Conservation (phyloP, 2,113 vertebrate genomes). For the Kobus ellipsiprymnus region DNA sequence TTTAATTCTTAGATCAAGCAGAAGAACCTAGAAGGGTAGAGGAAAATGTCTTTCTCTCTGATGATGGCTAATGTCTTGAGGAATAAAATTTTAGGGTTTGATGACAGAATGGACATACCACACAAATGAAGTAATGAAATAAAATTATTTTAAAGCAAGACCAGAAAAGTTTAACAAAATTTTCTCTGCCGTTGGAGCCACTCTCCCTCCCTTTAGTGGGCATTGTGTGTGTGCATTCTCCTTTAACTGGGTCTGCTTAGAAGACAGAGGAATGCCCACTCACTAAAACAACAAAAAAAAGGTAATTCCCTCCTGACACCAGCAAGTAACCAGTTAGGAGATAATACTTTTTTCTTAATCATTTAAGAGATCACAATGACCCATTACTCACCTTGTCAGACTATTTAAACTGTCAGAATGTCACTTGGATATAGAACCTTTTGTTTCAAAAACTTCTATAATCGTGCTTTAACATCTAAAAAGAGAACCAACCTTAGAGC, state of each 20-base stretch:
- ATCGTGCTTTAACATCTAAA: not conserved
- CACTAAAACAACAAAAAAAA: not conserved
- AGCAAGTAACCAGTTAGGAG: not conserved
- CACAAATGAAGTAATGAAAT: not conserved
- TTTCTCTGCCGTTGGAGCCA: not conserved
- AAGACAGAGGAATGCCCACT: not conserved
- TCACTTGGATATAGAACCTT: not conserved
- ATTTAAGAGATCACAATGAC: not conserved
- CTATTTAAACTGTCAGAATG: not conserved
- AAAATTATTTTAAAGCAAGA: not conserved
- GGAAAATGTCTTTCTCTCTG: not conserved
- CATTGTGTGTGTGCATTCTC: rapidly evolving
- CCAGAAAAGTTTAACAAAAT: not conserved
- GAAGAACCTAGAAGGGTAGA: not conserved
- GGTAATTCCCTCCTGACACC: not conserved
- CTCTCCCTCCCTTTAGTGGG: not conserved
- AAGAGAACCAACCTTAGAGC: not conserved
- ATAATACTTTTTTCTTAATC: not conserved
- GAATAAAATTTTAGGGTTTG: not conserved
- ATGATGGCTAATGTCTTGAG: not conserved
- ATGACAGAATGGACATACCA: not conserved
- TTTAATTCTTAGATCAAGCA: not conserved
- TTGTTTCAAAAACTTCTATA: not conserved
- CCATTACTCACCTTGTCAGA: not conserved
- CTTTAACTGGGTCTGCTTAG: not conserved